Evolutionary conservation across 2,797 vertebrate genomes (phyloP).

Genomic region (Crossoptilon crossoptilon): DNA sequence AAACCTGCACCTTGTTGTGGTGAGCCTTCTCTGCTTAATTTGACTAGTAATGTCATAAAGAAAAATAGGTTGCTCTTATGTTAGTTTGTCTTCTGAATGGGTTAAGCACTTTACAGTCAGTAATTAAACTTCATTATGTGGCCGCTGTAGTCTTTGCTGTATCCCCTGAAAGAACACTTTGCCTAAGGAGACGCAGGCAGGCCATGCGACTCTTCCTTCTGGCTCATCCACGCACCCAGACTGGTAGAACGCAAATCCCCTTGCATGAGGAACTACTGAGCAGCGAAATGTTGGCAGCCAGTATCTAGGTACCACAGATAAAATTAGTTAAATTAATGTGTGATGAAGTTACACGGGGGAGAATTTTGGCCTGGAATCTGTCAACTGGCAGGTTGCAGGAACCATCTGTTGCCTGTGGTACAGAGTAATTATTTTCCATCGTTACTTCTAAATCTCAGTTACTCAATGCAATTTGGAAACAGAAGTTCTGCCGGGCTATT

Average conservation of each 20-base stretch:
- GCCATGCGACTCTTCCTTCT: not conserved
- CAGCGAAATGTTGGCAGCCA: conserved; percentile 7
- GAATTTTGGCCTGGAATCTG: conserved; percentile 47
- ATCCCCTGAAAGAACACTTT: conserved; percentile 12
- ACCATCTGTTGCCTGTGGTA: conserved; percentile 49
- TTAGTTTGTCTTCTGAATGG: conserved; percentile 40
- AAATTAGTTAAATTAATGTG: conserved; percentile 41
- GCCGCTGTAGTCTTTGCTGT: not conserved
- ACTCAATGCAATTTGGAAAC: conserved; percentile 30
- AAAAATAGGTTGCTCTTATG: conserved; percentile 13
- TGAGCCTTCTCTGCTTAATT: not conserved
- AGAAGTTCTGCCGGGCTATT: conserved; percentile 60
- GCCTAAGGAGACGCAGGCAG: not conserved
- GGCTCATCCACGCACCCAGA: not conserved
- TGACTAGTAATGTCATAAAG: conserved; percentile 3
- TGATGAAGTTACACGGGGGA: conserved; percentile 21
- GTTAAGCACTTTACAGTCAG: not conserved
- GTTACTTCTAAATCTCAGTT: conserved; percentile 48
- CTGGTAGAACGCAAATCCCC: not conserved
- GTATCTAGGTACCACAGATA: conserved; percentile 2
- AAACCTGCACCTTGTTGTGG: not conserved
- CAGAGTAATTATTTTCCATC: conserved; percentile 51
- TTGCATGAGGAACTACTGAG: not conserved
- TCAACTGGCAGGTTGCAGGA: conserved; percentile 56
- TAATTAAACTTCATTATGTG: conserved; percentile 35